Percentiles rank a stretch among this genome's conserved stretches.
Conservation (phyloP, 2,888 invertebrate species). For the Phragmatobia fuliginosa region DNA sequence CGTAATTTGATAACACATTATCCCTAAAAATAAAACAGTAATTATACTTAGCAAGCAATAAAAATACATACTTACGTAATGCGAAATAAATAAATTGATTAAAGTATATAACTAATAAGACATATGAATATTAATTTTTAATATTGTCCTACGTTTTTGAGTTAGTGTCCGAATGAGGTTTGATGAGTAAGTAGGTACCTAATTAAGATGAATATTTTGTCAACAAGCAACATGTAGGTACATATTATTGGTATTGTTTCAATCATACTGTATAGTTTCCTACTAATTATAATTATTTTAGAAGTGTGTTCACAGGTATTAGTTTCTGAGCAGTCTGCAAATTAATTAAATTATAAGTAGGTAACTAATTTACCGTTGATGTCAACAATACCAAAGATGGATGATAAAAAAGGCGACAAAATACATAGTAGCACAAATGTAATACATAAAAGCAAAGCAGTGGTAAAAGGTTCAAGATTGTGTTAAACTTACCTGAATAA, state of each 20-base stretch:
- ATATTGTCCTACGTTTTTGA: neutral
- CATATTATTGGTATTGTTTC: neutral
- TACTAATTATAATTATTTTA: neutral
- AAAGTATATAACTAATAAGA: neutral
- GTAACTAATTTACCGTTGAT: neutral
- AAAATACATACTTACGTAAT: neutral
- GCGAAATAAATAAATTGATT: neutral
- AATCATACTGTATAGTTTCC: neutral
- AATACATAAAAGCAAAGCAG: slow-evolving; percentile 1
- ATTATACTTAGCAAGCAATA: neutral
- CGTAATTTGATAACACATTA: neutral
- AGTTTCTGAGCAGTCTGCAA: neutral
- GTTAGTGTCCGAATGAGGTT: neutral
- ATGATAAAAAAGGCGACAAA: neutral
- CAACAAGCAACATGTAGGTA: neutral
- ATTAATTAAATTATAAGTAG: neutral
- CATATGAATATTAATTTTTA: neutral
- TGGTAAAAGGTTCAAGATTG: neutral
- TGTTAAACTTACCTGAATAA: slow-evolving; percentile 7
- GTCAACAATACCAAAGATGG: neutral
- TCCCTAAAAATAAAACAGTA: neutral
- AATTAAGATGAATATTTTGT: neutral
- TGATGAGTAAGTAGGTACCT: neutral
- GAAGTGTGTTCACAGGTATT: neutral
- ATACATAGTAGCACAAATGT: neutral